Conservation (phyloP, 2,797 vertebrate genomes). For the Acridotheres tristis region DNA sequence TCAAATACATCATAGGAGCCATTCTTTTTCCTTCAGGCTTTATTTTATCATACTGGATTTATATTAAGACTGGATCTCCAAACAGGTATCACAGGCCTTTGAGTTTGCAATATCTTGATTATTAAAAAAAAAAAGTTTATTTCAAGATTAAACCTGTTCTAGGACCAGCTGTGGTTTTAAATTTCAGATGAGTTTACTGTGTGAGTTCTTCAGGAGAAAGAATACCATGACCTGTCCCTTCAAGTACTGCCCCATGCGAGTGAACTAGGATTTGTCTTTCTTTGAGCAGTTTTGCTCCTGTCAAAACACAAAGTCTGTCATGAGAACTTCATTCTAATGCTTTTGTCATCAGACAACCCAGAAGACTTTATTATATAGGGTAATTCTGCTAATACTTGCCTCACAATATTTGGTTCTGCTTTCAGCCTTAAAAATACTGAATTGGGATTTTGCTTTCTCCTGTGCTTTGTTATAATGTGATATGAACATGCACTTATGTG, state of each 20-base stretch:
- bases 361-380: neutral
- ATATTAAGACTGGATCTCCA: neutral
- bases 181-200: neutral
- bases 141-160: neutral
- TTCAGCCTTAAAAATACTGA: neutral
- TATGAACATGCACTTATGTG: neutral
- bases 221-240: neutral
- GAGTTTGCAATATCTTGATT: neutral
- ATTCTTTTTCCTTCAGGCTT: neutral
- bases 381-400: neutral
- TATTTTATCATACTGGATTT: neutral
- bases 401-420: neutral
- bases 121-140: neutral
- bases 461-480: neutral
- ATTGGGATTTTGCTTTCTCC: neutral
- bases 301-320: neutral
- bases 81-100: neutral
- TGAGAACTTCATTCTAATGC: neutral
- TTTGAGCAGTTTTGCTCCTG: neutral
- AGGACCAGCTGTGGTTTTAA: neutral
- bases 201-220: neutral
- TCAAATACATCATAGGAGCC: neutral
- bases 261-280: neutral
- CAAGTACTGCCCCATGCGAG: accelerated
- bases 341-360: neutral